A percentile compares a stretch with the other conserved stretches of the same genome.
These are phyloP conservation scores for Leptinotarsa undecemlineata DNA, from an alignment of 1,140 invertebrate species.

Conservation along the genomic window DNA sequence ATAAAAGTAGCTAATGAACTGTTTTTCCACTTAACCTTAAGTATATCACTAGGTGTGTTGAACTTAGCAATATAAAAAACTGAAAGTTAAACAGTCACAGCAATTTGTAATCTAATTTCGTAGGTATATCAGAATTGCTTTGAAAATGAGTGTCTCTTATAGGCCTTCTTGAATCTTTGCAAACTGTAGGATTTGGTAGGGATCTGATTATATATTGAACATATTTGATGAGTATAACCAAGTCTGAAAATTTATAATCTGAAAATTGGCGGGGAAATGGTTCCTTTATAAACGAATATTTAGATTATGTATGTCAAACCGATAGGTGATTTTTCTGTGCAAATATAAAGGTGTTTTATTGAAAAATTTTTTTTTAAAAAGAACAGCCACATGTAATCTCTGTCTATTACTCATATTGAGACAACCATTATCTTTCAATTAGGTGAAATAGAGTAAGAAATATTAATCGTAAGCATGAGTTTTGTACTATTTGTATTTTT, in stretches of 20 bases:
- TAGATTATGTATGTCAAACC: background rate
- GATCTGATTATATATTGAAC: background rate
- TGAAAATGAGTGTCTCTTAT: background rate
- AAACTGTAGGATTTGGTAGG: background rate
- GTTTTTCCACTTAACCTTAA: background rate
- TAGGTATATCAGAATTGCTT: background rate
- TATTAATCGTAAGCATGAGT: too few species aligned
- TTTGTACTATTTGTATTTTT: too few species aligned
- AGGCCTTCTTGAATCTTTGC: background rate
- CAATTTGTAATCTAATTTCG: background rate
- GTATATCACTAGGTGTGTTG: background rate
- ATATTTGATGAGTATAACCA: background rate
- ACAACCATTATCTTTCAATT: background rate
- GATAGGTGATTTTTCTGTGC: slow-evolving; percentile 12
- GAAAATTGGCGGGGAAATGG: background rate
- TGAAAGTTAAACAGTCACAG: background rate
- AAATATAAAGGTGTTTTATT: background rate
- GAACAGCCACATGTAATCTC: background rate
- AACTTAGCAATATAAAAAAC: background rate
- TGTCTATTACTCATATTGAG: background rate
- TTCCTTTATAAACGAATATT: slow-evolving; percentile 5
- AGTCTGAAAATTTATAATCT: slow-evolving; percentile 3
- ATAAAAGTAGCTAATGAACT: background rate
- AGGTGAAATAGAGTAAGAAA: too few species aligned
- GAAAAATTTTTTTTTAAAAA: background rate